These are phyloP conservation scores for Montipora foliosa DNA, from an alignment of 64 coral and sea anemone genomes.

Conservation along the genomic window DNA sequence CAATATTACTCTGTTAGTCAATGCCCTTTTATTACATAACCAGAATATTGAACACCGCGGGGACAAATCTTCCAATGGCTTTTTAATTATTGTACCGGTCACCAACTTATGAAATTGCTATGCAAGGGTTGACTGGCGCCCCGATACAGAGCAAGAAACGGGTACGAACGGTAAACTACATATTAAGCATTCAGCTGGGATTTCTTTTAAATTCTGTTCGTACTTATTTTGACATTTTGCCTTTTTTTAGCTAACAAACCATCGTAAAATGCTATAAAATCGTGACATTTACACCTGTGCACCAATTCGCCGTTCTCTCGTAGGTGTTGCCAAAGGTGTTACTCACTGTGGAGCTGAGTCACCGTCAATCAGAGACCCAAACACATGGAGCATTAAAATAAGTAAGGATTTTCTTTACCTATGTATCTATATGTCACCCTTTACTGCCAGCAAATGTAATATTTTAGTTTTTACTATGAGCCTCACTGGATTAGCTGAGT, in stretches of 20 bases:
- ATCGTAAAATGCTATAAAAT: background rate
- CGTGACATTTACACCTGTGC: background rate
- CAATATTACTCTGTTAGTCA: background rate
- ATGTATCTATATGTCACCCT: background rate
- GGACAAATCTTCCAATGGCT: background rate
- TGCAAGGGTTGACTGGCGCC: too few relatives aligned
- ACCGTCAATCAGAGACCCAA: slow-evolving; percentile 35
- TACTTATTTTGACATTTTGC: too few relatives aligned
- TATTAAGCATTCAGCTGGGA: too few relatives aligned
- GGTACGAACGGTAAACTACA: too few relatives aligned
- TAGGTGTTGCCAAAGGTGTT: slow-evolving; percentile 65
- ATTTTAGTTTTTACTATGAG: too few relatives aligned
- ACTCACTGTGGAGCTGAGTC: slow-evolving; percentile 70
- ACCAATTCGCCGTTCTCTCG: background rate
- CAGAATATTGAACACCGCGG: background rate
- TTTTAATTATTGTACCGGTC: background rate
- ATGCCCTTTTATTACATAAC: background rate
- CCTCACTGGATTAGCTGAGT: too few relatives aligned
- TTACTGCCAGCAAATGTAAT: background rate
- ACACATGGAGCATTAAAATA: slow-evolving; percentile 56
- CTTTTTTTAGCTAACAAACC: too few relatives aligned
- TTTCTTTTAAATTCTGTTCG: too few relatives aligned
- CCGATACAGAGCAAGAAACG: background rate
- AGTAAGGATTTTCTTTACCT: slow-evolving; percentile 26
- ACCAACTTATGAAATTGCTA: too few relatives aligned